These are phyloP conservation scores for Laticauda laticaudata DNA, from an alignment of 2,113 vertebrate genomes.

Conservation along the genomic window DNA sequence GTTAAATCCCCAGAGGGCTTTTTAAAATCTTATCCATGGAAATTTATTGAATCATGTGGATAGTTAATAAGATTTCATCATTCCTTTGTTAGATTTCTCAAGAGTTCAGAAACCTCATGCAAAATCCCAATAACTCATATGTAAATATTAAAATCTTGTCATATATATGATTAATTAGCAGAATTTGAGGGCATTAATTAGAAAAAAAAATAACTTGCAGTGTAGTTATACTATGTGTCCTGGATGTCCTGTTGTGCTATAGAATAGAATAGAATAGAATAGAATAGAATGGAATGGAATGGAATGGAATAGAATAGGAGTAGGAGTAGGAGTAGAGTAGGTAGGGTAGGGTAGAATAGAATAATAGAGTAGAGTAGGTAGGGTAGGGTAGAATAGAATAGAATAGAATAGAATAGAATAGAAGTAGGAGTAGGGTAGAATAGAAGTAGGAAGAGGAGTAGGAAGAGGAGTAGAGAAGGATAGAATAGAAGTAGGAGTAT, in stretches of 20 bases:
- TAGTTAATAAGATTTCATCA: background rate
- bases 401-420: too few relatives aligned
- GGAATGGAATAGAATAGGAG: too few relatives aligned
- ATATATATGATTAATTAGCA: background rate
- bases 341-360: too few relatives aligned
- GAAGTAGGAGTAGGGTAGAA: too few relatives aligned
- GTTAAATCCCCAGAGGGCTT: background rate
- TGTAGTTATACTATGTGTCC: background rate
- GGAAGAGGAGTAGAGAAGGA: background rate
- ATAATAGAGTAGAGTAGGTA: too few relatives aligned
- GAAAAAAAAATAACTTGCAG: background rate
- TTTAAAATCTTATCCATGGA: background rate
- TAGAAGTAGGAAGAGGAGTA: background rate
- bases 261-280: background rate
- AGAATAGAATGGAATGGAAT: too few relatives aligned
- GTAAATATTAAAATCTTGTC: background rate
- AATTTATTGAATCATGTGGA: background rate
- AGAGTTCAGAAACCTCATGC: background rate
- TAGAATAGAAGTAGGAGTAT: too few relatives aligned
- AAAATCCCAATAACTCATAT: background rate
- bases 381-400: background rate
- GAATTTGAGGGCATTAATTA: background rate
- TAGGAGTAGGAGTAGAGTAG: background rate
- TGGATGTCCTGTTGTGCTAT: background rate
- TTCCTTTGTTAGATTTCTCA: background rate